These are phyloP conservation scores for Linnaemya vulpina DNA, from an alignment of 2,888 invertebrate species.

Conservation along the genomic window DNA sequence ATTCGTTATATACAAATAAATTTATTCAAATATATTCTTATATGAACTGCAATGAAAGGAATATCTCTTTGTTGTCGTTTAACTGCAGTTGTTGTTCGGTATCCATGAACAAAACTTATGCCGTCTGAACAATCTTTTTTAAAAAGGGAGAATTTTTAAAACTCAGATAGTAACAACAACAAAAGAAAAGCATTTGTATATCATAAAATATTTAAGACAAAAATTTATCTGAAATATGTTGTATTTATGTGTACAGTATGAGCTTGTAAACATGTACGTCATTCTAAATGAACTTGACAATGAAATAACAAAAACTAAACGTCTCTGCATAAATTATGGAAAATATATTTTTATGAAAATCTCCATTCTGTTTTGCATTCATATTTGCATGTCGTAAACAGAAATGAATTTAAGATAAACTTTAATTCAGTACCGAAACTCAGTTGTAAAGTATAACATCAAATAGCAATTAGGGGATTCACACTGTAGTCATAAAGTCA, in stretches of 20 bases:
- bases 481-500: too few relatives aligned
- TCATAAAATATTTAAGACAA: too few relatives aligned
- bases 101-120: constrained; percentile 50
- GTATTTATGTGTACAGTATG: neutral
- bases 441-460: too few relatives aligned
- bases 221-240: too few relatives aligned
- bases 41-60: constrained; percentile 25
- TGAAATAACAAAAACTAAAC: constrained; percentile 50
- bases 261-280: neutral
- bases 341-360: neutral
- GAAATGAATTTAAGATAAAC: too few relatives aligned
- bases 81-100: neutral
- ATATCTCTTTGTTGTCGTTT: constrained; percentile 7
- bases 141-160: neutral
- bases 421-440: too few relatives aligned
- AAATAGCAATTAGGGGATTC: too few relatives aligned
- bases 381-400: too few relatives aligned
- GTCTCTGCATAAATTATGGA: too few relatives aligned
- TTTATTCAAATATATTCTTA: constrained; percentile 60
- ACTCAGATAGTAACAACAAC: neutral
- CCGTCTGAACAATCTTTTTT: constrained; percentile 16
- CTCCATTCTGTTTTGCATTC: too few relatives aligned
- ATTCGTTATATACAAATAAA: constrained; percentile 16
- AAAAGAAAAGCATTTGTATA: neutral
- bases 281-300: constrained; percentile 58